Conservation (phyloP, 2,888 invertebrate species). For the Clitarchus hookeri region DNA sequence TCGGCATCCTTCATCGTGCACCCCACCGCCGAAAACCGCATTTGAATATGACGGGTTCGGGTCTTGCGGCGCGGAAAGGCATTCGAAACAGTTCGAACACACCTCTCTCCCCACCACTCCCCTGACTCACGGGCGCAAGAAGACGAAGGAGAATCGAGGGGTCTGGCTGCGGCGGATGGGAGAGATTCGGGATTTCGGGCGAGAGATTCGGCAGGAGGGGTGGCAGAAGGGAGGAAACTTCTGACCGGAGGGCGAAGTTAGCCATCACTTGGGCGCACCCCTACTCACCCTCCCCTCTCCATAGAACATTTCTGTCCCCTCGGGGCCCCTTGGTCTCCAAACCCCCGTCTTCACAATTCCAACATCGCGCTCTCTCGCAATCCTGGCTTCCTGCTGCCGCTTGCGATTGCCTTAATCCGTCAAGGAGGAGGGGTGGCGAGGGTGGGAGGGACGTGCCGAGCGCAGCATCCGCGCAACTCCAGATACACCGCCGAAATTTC, state of each 20-base stretch:
- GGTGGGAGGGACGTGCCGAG: neutral
- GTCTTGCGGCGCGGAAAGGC: conserved; percentile 20
- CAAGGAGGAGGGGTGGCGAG: neutral
- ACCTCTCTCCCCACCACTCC: too few species aligned
- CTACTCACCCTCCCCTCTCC: neutral
- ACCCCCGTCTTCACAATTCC: neutral
- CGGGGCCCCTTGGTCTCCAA: neutral
- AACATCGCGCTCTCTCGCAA: too few species aligned
- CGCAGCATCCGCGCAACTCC: neutral
- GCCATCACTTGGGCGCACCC: conserved; percentile 4
- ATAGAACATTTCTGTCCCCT: neutral
- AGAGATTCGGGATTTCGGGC: neutral
- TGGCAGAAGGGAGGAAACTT: neutral
- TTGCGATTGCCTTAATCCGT: conserved; percentile 2
- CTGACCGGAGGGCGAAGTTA: conserved; percentile 14
- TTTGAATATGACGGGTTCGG: conserved; percentile 24
- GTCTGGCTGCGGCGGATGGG: neutral
- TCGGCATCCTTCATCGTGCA: neutral
- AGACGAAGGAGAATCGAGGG: too few species aligned
- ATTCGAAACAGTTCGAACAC: conserved; percentile 22
- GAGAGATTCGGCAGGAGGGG: neutral
- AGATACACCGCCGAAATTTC: neutral
- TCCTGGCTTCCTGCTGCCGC: neutral
- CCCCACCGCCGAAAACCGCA: conserved; percentile 19
- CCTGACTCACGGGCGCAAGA: too few species aligned